These are phyloP conservation scores for Mus spicilegus DNA, from an alignment of 2,113 vertebrate species.

Conservation along the genomic window DNA sequence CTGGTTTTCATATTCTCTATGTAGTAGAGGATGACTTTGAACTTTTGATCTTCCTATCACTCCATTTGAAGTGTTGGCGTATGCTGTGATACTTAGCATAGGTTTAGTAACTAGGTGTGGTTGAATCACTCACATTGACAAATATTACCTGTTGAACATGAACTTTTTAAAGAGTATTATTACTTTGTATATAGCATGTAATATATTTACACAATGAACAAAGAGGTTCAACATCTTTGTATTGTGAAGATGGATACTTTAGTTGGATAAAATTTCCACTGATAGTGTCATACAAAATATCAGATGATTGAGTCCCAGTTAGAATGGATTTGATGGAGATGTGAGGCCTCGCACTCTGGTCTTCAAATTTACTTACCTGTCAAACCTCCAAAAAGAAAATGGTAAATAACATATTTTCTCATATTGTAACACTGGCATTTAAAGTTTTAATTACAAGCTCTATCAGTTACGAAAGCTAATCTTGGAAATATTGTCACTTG, in stretches of 20 bases:
- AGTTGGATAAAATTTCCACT: neutral
- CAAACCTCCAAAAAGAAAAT: neutral
- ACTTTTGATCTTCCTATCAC: neutral
- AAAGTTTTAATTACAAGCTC: neutral
- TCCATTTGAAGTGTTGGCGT: neutral
- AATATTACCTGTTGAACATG: neutral
- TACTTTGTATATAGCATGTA: neutral
- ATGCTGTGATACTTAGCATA: neutral
- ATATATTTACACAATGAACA: conserved; percentile 5
- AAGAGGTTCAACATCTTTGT: neutral
- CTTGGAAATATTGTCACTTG: neutral
- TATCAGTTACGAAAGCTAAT: neutral
- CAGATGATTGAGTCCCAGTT: neutral
- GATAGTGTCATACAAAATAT: neutral
- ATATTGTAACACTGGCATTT: neutral
- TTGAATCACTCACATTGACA: neutral
- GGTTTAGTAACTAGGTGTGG: neutral
- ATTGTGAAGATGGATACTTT: neutral
- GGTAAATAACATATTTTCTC: neutral
- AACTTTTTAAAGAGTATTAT: neutral
- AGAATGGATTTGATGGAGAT: neutral
- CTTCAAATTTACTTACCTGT: neutral
- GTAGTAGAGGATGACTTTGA: neutral
- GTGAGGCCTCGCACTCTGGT: neutral
- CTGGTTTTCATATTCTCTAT: too few species aligned